Percentiles rank a stretch among this genome's conserved stretches.
Evolutionary conservation across 2,888 invertebrate species (phyloP).

Genomic region (Chesias legatella): DNA sequence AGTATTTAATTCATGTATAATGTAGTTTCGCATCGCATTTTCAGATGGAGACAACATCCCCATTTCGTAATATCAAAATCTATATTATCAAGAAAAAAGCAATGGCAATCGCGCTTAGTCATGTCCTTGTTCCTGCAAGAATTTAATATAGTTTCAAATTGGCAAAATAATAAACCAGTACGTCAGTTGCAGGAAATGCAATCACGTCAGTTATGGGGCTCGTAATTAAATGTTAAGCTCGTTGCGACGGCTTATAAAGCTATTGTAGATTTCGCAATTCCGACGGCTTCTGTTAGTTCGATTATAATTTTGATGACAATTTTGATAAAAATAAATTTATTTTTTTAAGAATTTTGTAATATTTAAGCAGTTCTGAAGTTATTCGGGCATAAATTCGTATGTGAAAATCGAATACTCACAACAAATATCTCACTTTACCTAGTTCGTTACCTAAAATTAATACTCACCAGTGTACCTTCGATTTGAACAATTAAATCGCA

Average conservation of each 20-base stretch:
- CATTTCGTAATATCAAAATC: no score
- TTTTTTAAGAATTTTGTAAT: no score
- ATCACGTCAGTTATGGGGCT: conserved; percentile 64
- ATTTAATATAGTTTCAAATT: conserved; percentile 73
- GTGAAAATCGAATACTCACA: no score
- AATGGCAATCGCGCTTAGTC: conserved; percentile 13
- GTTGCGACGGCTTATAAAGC: conserved; percentile 42
- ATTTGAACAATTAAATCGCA: no score
- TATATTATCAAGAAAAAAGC: conserved; percentile 3
- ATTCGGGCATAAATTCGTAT: no score
- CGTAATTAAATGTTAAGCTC: conserved; percentile 69
- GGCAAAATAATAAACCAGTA: conserved; percentile 71
- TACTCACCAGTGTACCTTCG: no score
- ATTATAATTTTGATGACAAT: conserved; percentile 13
- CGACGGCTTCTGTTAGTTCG: conserved; percentile 8
- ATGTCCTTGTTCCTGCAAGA: conserved; percentile 53
- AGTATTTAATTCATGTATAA: no score
- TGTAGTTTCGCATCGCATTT: no score
- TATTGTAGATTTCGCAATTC: conserved; percentile 35
- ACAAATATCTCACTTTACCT: no score
- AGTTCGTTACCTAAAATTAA: no score
- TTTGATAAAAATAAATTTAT: conserved; percentile 2
- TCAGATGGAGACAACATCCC: no score
- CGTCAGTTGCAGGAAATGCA: conserved; percentile 74
- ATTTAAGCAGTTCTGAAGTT: no score